These are phyloP conservation scores for Lonchura striata DNA, from an alignment of 2,113 vertebrate genomes.

Conservation along the genomic window DNA sequence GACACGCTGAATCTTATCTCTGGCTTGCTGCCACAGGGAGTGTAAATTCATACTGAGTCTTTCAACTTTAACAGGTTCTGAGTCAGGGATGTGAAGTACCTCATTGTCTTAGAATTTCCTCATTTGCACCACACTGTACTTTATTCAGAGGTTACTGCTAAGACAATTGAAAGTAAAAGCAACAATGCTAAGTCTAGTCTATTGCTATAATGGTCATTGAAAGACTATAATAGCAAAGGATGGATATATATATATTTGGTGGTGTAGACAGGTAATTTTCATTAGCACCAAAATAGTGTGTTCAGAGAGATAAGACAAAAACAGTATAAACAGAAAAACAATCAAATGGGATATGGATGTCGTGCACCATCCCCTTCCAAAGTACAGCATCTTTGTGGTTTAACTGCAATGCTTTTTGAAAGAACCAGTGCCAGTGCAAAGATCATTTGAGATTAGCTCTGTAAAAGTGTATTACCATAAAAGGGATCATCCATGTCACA, in stretches of 20 bases:
- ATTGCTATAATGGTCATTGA: not conserved
- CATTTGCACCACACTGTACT: not conserved
- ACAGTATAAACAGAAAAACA: not conserved
- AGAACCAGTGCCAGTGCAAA: not conserved
- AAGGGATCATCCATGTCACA: not conserved
- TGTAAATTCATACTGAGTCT: not conserved
- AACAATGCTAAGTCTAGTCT: not conserved
- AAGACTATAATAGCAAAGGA: not conserved
- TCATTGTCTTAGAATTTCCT: not conserved
- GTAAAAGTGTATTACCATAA: not conserved
- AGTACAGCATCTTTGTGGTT: not conserved
- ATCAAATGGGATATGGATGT: not conserved
- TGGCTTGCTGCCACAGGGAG: not conserved
- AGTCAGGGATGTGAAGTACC: not conserved
- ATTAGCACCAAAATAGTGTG: not conserved
- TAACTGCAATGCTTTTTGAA: not conserved
- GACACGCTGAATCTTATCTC: not conserved
- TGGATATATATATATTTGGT: not conserved
- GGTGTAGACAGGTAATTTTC: not conserved
- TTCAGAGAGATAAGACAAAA: not conserved
- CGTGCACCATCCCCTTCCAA: not conserved
- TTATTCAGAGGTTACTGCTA: not conserved
- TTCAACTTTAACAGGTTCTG: not conserved
- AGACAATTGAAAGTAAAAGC: not conserved
- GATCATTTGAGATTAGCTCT: not conserved